These are phyloP conservation scores for Melipona bicolor DNA, from an alignment of 2,888 invertebrate species.

Conservation along the genomic window DNA sequence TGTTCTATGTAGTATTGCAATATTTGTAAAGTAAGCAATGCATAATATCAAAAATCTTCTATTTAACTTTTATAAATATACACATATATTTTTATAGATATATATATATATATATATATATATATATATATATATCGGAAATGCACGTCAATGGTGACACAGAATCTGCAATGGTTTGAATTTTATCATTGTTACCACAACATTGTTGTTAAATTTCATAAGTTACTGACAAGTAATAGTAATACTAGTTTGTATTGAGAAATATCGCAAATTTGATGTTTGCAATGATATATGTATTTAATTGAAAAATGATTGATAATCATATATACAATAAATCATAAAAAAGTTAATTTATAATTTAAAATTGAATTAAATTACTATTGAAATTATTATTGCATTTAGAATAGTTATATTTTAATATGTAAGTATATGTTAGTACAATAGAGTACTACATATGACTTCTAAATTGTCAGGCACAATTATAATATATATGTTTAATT, in stretches of 20 bases:
- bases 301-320: not conserved
- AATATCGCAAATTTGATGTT: constrained; percentile 1
- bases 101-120: too few relatives aligned
- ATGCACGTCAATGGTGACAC: too few relatives aligned
- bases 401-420: constrained; percentile 10
- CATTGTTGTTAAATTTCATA: constrained; percentile 22
- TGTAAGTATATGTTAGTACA: not conserved
- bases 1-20: not conserved
- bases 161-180: not conserved
- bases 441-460: not conserved
- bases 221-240: not conserved
- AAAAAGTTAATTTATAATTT: not conserved
- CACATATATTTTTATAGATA: not conserved
- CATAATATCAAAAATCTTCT: not conserved
- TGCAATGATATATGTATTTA: not conserved
- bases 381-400: not conserved
- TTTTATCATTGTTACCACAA: constrained; percentile 55
- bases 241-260: not conserved
- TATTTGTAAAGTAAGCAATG: not conserved
- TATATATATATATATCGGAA: not conserved
- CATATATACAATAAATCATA: not conserved
- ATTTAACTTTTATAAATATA: not conserved
- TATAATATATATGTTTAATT: not conserved
- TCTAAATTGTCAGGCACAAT: not conserved
- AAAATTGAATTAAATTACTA: not conserved